phyloP scores from a whole-genome alignment of 2,888 invertebrate genomes.

The Oxytorus armatus region DNA sequence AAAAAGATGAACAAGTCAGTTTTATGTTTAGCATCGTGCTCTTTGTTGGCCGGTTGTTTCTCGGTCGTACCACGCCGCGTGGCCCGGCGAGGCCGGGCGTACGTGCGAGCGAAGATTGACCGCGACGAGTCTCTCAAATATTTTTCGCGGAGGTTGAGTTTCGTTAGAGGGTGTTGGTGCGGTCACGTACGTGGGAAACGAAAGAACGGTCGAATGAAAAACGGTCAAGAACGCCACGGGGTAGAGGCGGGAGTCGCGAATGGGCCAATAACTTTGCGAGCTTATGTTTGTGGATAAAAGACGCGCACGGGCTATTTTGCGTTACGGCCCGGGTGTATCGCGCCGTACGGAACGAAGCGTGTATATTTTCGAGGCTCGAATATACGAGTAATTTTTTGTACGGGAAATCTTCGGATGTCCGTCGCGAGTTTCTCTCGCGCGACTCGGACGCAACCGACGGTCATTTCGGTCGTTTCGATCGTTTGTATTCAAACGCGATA shows the following conservation, averaged over 20 bases:
- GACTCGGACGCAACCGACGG: constrained; percentile 76
- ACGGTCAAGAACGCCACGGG: constrained; percentile 74
- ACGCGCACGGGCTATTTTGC: constrained; percentile 78
- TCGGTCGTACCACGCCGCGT: too few relatives aligned
- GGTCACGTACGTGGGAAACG: not conserved
- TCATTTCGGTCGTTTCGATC: too few relatives aligned
- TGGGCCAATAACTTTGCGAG: constrained; percentile 80
- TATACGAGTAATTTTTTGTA: too few relatives aligned
- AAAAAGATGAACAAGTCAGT: not conserved
- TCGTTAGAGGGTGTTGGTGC: constrained; percentile 12
- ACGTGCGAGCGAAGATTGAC: constrained; percentile 18
- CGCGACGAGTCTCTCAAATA: constrained; percentile 23
- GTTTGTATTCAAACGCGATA: constrained; percentile 76
- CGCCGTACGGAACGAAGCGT: constrained; percentile 34
- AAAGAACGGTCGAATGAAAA: constrained; percentile 73
- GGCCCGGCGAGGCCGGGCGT: too few relatives aligned
- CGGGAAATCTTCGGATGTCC: too few relatives aligned
- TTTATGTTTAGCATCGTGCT: constrained; percentile 10
- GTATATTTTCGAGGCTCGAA: too few relatives aligned
- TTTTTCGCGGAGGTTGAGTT: constrained; percentile 12
- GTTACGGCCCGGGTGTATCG: constrained; percentile 68
- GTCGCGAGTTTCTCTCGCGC: too few relatives aligned
- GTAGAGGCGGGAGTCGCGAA: constrained; percentile 79
- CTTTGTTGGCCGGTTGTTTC: constrained; percentile 11
- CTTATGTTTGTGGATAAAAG: constrained; percentile 78